Conservation (phyloP, 2,888 invertebrate species). For the Ophion ellenae region DNA sequence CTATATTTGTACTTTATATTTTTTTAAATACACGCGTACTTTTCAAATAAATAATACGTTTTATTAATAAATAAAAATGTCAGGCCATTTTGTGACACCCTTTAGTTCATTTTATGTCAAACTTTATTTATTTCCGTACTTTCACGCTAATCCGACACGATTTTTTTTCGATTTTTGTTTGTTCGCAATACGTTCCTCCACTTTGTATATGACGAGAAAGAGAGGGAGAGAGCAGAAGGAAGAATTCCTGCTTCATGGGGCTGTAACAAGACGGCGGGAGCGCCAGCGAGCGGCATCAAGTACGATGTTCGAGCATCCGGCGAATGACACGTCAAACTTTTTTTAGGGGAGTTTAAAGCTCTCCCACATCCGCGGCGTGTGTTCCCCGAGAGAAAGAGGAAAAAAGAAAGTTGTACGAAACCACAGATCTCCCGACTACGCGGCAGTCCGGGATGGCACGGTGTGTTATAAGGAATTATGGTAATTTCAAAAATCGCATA, state of each 20-base stretch:
- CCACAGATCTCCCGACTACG: constrained; percentile 44
- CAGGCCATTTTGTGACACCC: too few relatives aligned
- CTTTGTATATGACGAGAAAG: constrained; percentile 25
- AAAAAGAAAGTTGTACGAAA: constrained; percentile 38
- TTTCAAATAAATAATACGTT: too few relatives aligned
- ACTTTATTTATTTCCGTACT: neutral
- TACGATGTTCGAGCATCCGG: constrained; percentile 37
- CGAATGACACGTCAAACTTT: constrained; percentile 60
- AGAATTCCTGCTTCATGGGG: constrained; percentile 9
- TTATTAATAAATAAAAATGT: too few relatives aligned
- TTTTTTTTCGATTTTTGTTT: constrained; percentile 3
- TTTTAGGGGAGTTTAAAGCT: constrained; percentile 56
- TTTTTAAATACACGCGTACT: too few relatives aligned
- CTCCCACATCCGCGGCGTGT: constrained; percentile 31
- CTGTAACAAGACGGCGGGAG: constrained; percentile 2
- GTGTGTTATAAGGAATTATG: constrained; percentile 74
- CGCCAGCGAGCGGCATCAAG: constrained; percentile 8
- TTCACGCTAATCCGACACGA: constrained; percentile 25
- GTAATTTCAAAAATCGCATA: constrained; percentile 76
- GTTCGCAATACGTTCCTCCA: constrained; percentile 9
- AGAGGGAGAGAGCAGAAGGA: constrained; percentile 20
- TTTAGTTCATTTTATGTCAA: neutral
- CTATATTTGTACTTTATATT: too few relatives aligned
- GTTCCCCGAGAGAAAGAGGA: constrained; percentile 45
- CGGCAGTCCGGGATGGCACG: constrained; percentile 31